Evolutionary conservation across 2,888 invertebrate genomes (phyloP).

Genomic region (Noctua janthe): DNA sequence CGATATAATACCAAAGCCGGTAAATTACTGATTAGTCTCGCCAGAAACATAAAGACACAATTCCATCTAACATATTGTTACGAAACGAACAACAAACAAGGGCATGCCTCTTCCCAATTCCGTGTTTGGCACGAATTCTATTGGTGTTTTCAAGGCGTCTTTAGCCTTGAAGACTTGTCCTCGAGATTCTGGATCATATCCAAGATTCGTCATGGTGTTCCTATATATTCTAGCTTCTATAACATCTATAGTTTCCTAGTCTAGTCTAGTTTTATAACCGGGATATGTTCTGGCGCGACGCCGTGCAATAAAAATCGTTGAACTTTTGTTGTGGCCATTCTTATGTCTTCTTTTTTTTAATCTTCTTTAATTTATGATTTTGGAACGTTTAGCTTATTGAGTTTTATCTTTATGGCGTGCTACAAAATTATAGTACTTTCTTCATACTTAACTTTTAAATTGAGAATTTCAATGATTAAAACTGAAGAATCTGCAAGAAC

Average conservation of each 20-base stretch:
- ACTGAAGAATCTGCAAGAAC: too few species aligned
- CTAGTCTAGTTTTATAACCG: slow-evolving; percentile 56
- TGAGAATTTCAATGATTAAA: neutral
- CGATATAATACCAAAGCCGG: neutral
- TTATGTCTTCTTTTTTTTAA: slow-evolving; percentile 64
- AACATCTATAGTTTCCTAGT: slow-evolving; percentile 32
- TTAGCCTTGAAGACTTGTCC: slow-evolving; percentile 74
- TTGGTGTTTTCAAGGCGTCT: slow-evolving; percentile 74
- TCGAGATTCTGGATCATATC: slow-evolving; percentile 74
- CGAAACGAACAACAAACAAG: slow-evolving; percentile 36
- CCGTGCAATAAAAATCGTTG: slow-evolving; percentile 71
- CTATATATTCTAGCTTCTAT: slow-evolving; percentile 43
- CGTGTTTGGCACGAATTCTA: slow-evolving; percentile 63
- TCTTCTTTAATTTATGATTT: slow-evolving; percentile 63
- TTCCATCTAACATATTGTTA: slow-evolving; percentile 33
- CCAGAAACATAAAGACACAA: slow-evolving; percentile 21
- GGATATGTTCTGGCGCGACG: slow-evolving; percentile 68
- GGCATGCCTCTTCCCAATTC: slow-evolving; percentile 38
- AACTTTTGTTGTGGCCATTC: slow-evolving; percentile 62
- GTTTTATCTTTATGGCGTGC: slow-evolving; percentile 19
- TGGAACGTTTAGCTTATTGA: slow-evolving; percentile 57
- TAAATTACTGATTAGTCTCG: slow-evolving; percentile 5
- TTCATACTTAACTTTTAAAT: neutral
- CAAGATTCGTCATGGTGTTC: slow-evolving; percentile 74
- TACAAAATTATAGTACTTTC: neutral